Evolutionary conservation across 2,888 invertebrate genomes (phyloP).

Genomic region (Pemphredon lugubris): DNA sequence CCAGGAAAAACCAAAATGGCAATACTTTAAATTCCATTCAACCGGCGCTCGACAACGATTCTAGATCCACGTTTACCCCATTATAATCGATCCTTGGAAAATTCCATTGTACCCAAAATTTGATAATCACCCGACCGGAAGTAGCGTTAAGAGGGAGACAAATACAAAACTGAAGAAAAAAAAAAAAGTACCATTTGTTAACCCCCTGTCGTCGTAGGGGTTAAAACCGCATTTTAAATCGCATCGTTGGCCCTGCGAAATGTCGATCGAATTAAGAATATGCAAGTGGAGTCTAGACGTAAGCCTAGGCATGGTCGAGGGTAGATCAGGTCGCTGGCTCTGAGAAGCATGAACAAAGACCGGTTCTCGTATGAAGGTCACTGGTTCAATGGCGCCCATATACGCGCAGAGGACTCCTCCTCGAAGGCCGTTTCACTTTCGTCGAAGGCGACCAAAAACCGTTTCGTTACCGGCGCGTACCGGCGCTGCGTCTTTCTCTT

Average conservation of each 20-base stretch:
- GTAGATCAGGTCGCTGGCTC: constrained; percentile 66
- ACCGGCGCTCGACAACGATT: too few species aligned
- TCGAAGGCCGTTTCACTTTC: constrained; percentile 69
- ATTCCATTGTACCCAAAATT: too few species aligned
- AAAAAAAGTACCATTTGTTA: too few species aligned
- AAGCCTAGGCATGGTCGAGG: constrained; percentile 51
- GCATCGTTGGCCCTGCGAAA: too few species aligned
- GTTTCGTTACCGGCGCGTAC: constrained; percentile 50
- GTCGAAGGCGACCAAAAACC: constrained; percentile 66
- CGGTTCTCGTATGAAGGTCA: constrained; percentile 80
- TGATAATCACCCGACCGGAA: too few species aligned
- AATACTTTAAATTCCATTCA: too few species aligned
- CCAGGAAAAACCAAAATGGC: constrained; percentile 43
- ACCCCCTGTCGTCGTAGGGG: too few species aligned
- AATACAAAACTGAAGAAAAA: too few species aligned
- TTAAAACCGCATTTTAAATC: too few species aligned
- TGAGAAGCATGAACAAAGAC: constrained; percentile 73
- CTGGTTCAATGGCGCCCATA: constrained; percentile 76
- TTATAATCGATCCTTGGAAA: too few species aligned
- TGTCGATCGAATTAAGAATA: constrained; percentile 19
- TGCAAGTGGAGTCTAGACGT: constrained; percentile 43
- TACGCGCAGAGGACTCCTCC: constrained; percentile 42
- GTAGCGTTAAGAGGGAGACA: too few species aligned
- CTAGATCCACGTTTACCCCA: too few species aligned
- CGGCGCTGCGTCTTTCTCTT: constrained; percentile 39